Conservation (phyloP, 1,140 invertebrate species). For the Drosophila nikananu region DNA sequence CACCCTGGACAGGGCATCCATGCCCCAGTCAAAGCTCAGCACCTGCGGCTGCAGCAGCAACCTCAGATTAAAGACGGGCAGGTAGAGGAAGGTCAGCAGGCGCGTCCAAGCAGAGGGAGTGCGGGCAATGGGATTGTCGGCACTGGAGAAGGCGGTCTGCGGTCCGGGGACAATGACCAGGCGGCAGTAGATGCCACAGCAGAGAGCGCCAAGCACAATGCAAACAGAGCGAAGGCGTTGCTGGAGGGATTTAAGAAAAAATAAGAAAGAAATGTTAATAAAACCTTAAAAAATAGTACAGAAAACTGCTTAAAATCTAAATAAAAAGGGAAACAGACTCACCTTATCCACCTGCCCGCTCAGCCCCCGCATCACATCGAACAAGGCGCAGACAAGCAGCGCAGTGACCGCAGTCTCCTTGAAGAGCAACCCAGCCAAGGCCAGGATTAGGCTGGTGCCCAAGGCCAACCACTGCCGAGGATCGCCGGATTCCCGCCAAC, state of each 20-base stretch:
- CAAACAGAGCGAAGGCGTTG: conserved; percentile 89
- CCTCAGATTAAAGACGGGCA: conserved; percentile 94
- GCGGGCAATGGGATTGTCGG: conserved; percentile 95
- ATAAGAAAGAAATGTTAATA: background rate
- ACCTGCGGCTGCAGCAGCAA: conserved; percentile 93
- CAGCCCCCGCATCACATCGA: conserved; percentile 88
- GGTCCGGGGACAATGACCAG: conserved; percentile 88
- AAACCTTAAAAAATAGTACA: background rate
- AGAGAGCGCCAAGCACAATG: conserved; percentile 87
- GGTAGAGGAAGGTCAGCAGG: conserved; percentile 93
- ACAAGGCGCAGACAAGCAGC: conserved; percentile 93
- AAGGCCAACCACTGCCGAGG: conserved; percentile 87
- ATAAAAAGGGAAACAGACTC: background rate
- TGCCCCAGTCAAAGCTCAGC: conserved; percentile 98
- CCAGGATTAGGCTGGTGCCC: conserved; percentile 86
- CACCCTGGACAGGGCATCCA: conserved; percentile 95
- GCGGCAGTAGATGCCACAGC: conserved; percentile 88
- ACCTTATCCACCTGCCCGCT: conserved; percentile 84
- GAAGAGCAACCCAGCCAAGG: conserved; percentile 91
- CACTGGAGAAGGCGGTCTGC: conserved; percentile 92
- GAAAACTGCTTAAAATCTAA: background rate
- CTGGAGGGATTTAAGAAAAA: conserved; percentile 73
- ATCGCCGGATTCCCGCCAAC: conserved; percentile 87
- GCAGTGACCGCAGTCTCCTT: conserved; percentile 97
- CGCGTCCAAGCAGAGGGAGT: conserved; percentile 90